phyloP scores from a whole-genome alignment of 2,888 invertebrate species.

The Diaphora mendica region DNA sequence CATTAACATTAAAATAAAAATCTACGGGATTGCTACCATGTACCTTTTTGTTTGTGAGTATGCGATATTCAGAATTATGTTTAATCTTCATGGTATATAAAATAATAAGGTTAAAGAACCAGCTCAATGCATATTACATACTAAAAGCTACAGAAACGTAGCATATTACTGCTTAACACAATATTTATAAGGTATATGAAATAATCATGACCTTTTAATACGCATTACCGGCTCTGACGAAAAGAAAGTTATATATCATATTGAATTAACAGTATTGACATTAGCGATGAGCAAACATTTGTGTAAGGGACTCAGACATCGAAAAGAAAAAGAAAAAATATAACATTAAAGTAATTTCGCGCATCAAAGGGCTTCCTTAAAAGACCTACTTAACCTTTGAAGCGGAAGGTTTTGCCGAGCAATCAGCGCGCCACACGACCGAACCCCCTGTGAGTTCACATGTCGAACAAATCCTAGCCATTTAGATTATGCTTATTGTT shows the following conservation, averaged over 20 bases:
- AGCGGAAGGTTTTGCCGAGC: slow-evolving; percentile 37
- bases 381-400: slow-evolving; percentile 30
- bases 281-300: slow-evolving; percentile 18
- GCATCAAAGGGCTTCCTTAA: slow-evolving; percentile 33
- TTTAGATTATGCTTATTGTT: slow-evolving; percentile 75
- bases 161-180: not conserved
- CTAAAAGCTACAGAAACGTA: not conserved
- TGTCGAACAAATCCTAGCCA: slow-evolving; percentile 68
- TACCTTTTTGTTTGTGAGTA: too few species aligned
- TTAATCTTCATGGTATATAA: not conserved
- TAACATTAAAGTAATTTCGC: slow-evolving; percentile 38
- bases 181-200: slow-evolving; percentile 1
- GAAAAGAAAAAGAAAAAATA: slow-evolving; percentile 28
- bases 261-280: slow-evolving; percentile 25
- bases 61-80: too few species aligned
- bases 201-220: not conserved
- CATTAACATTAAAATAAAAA: too few species aligned
- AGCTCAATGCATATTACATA: not conserved
- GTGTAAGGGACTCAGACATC: slow-evolving; percentile 12
- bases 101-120: not conserved
- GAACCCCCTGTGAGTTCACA: slow-evolving; percentile 53
- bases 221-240: not conserved
- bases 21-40: too few species aligned
- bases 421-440: slow-evolving; percentile 52
- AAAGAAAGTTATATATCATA: slow-evolving; percentile 4